phyloP scores from a whole-genome alignment of 2,797 vertebrate species.

The Alca torda region DNA sequence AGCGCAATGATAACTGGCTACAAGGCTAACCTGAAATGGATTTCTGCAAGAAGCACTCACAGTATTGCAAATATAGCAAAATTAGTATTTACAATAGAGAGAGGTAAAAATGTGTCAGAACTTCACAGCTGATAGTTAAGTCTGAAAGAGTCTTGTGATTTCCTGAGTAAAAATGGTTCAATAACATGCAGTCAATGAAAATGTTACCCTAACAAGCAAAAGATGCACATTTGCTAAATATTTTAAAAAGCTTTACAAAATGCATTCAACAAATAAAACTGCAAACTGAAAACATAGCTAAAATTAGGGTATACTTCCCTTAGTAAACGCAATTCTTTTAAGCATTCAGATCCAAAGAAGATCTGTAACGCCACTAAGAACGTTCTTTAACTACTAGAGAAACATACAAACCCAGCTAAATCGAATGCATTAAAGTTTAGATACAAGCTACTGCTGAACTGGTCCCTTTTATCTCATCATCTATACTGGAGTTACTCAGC shows the following conservation, averaged over 20 bases:
- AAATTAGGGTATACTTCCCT: neutral
- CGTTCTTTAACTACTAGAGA: neutral
- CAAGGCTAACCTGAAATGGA: neutral
- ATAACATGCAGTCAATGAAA: neutral
- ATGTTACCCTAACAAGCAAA: neutral
- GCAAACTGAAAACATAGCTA: neutral
- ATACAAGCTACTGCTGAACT: neutral
- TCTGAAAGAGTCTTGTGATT: neutral
- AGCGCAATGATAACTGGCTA: neutral
- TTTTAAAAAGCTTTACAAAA: neutral
- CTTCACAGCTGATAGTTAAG: neutral
- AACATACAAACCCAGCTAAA: neutral
- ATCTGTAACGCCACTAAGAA: neutral
- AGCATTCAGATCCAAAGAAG: neutral
- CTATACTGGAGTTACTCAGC: neutral
- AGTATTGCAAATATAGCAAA: neutral
- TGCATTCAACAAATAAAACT: neutral
- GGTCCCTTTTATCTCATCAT: neutral
- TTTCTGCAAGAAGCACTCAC: neutral
- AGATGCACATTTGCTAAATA: rapidly evolving
- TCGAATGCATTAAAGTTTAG: neutral
- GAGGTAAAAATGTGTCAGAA: neutral
- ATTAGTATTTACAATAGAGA: neutral
- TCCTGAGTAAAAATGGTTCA: neutral
- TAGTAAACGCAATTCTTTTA: neutral